These are phyloP conservation scores for Corythornis leucogaster DNA, from an alignment of 2,797 vertebrate genomes.

Conservation along the genomic window DNA sequence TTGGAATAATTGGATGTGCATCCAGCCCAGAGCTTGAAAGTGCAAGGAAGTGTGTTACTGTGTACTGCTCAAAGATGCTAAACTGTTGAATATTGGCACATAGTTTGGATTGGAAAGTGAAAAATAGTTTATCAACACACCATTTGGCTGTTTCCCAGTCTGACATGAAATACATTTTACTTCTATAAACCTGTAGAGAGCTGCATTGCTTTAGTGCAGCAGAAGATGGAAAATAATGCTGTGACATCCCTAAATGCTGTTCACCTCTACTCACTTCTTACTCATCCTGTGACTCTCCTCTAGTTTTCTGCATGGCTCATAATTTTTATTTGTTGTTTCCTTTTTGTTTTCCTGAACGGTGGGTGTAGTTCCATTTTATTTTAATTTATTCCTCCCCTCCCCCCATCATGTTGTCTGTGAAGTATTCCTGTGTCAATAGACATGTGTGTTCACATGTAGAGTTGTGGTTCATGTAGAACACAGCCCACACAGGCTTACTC, in stretches of 20 bases:
- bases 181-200: constrained; percentile 1
- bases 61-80: constrained; percentile 43
- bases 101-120: not conserved
- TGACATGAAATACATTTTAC: constrained; percentile 5
- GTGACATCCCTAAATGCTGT: constrained; percentile 78
- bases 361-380: constrained; percentile 64
- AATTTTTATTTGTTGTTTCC: not conserved
- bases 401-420: constrained; percentile 46
- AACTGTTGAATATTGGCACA: not conserved
- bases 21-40: not conserved
- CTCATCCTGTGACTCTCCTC: constrained; percentile 68
- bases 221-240: constrained; percentile 81
- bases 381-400: not conserved
- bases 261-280: constrained; percentile 66
- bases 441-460: not conserved
- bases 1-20: not conserved
- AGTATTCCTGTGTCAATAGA: constrained; percentile 65
- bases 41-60: not conserved
- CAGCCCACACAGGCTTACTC: not conserved
- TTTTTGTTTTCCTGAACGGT: constrained; percentile 14
- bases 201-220: constrained; percentile 63
- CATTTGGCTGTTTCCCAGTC: constrained; percentile 27
- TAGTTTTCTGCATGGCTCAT: constrained; percentile 73
- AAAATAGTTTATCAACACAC: not conserved
- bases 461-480: not conserved